Evolutionary conservation across 2,888 invertebrate genomes (phyloP).

Genomic region (Globia sparganii): DNA sequence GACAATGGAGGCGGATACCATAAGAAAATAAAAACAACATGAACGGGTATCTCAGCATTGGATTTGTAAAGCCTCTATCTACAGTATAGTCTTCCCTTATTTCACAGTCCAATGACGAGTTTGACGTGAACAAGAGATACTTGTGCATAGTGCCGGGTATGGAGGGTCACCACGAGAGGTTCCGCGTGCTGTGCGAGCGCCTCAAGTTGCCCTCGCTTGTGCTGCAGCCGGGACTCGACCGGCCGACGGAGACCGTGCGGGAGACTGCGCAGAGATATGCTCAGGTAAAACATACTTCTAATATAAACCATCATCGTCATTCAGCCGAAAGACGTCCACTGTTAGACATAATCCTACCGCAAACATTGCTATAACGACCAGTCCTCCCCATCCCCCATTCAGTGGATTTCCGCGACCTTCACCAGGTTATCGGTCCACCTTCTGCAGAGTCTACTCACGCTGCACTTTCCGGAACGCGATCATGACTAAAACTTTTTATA

Average conservation of each 20-base stretch:
- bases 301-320: too few species aligned
- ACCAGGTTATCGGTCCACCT: background rate
- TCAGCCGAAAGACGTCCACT: too few species aligned
- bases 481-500: background rate
- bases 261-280: slow-evolving; percentile 72
- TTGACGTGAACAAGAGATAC: slow-evolving; percentile 67
- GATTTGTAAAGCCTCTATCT: background rate
- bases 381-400: background rate
- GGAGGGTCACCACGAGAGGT: slow-evolving; percentile 75
- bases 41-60: background rate
- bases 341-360: background rate
- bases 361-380: background rate
- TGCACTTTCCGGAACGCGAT: rapidly evolving
- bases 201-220: slow-evolving; percentile 75
- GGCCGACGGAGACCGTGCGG: slow-evolving; percentile 67
- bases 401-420: background rate
- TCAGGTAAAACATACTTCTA: slow-evolving; percentile 60
- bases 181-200: slow-evolving; percentile 52
- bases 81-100: background rate
- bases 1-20: background rate
- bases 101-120: slow-evolving; percentile 16
- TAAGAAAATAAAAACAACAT: background rate
- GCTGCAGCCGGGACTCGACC: slow-evolving; percentile 76
- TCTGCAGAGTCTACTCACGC: background rate
- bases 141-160: slow-evolving; percentile 77